Base-by-base conservation (phyloP, 2,888 invertebrate species). In the Folsomia candida region DNA sequence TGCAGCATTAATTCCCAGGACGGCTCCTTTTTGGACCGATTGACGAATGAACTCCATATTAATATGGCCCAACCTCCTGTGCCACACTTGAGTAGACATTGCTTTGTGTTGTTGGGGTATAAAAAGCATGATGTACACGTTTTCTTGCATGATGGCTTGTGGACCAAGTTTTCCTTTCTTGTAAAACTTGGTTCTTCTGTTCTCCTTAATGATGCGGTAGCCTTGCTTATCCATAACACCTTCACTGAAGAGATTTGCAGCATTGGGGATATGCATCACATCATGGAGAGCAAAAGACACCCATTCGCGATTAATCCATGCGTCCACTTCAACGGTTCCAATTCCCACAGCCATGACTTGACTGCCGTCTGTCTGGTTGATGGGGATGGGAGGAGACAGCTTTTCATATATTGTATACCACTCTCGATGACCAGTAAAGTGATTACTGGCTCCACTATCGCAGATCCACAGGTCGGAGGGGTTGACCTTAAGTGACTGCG, bases 1-100 rank as follows among this genome's bases (percentile, higher is more conserved):
- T 14, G 58, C 51, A 22, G 29, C 2, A 18, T 54, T 1, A 6
- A 76, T 22, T 14, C 76, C 76, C 0, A 1, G 37, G 2, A 54
- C 71, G n/a, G 76, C 73, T 1, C 51, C 65, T 57, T 63, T 54
- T n/a, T 65, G 61, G 0, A 57, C 68, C 1, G 70, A 62, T 0
- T 72, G 51, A 4, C 62, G 11, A 9, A 76, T 61, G 26, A 69
- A 71, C 1, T 62, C n/a, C 14, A 64, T 20, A 60, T 76, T 76
- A 4, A 72, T 51, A 28, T 76, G 73, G 14, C 20, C 9, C 1
- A 72, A 28, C 14, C 74, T 26, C 1, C 69, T 14, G n/a, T n/a
- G n/a, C n/a, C n/a, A n/a, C n/a, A n/a, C n/a, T n/a, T n/a, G n/a
- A n/a, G n/a, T n/a, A n/a, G n/a, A n/a, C n/a, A 29, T 22, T n/a